Evolutionary conservation across 2,797 vertebrate genomes (phyloP).

Genomic region (Psittacula echo): DNA sequence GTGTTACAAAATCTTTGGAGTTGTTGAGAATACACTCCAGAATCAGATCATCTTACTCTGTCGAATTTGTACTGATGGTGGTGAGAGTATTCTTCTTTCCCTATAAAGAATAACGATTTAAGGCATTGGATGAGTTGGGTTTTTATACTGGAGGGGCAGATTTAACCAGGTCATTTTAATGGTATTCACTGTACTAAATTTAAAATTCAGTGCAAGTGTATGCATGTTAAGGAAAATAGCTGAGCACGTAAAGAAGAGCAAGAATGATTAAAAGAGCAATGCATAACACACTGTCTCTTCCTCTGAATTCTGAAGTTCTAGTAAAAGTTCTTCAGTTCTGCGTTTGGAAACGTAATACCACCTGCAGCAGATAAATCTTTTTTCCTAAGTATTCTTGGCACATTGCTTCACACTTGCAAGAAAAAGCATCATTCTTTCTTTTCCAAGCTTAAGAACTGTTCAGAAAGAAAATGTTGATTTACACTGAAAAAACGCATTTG

Average conservation of each 20-base stretch:
- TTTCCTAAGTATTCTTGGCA: not conserved
- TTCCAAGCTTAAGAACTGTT: not conserved
- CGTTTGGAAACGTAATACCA: not conserved
- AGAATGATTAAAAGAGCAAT: not conserved
- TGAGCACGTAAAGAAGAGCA: not conserved
- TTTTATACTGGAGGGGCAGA: accelerated
- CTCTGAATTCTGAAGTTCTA: not conserved
- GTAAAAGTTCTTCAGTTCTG: not conserved
- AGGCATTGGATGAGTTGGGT: accelerated
- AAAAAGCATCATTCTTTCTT: not conserved
- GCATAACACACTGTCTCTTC: not conserved
- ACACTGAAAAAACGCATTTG: not conserved
- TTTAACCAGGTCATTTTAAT: not conserved
- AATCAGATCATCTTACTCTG: not conserved
- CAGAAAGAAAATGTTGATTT: not conserved
- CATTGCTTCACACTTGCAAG: not conserved
- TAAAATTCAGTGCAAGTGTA: not conserved
- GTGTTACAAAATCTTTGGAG: not conserved
- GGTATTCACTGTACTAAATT: not conserved
- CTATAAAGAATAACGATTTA: not conserved
- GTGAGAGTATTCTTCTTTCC: not conserved
- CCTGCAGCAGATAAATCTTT: not conserved
- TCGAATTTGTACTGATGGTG: not conserved
- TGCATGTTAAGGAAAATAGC: not conserved
- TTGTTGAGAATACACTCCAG: not conserved